Evolutionary conservation across 2,113 vertebrate species (phyloP).

Genomic region (Sminthopsis crassicaudata): DNA sequence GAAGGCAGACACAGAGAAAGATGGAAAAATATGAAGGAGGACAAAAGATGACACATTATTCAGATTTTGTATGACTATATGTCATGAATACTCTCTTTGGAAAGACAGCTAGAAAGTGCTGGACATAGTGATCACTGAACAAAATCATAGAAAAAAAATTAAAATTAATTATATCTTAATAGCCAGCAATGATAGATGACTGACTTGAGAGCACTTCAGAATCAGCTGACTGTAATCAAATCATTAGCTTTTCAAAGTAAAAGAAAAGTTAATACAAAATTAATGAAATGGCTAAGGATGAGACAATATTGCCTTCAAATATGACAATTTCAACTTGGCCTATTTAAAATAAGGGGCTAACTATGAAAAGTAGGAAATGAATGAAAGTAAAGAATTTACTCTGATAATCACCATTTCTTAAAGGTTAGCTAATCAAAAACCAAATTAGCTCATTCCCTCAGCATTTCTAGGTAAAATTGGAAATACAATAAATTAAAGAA

Average conservation of each 20-base stretch:
- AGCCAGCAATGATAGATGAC: neutral
- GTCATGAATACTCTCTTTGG: neutral
- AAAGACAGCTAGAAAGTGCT: neutral
- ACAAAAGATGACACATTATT: neutral
- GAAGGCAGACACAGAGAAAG: neutral
- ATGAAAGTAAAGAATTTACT: neutral
- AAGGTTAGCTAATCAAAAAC: neutral
- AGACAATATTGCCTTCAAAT: neutral
- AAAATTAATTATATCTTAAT: neutral
- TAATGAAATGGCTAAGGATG: neutral
- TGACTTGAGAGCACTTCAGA: neutral
- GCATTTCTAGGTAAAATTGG: neutral
- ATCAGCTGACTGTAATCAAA: neutral
- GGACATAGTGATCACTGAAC: neutral
- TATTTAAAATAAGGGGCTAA: neutral
- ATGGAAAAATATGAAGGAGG: neutral
- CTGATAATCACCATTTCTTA: neutral
- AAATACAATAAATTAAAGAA: neutral
- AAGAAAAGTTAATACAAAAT: neutral
- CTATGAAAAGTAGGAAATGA: neutral
- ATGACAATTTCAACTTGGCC: neutral
- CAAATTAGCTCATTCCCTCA: neutral
- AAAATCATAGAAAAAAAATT: neutral
- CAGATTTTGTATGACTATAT: neutral
- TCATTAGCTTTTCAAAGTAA: neutral